These are phyloP conservation scores for Zelostemma sp. DNA, from an alignment of 1,140 invertebrate genomes.

Conservation along the genomic window DNA sequence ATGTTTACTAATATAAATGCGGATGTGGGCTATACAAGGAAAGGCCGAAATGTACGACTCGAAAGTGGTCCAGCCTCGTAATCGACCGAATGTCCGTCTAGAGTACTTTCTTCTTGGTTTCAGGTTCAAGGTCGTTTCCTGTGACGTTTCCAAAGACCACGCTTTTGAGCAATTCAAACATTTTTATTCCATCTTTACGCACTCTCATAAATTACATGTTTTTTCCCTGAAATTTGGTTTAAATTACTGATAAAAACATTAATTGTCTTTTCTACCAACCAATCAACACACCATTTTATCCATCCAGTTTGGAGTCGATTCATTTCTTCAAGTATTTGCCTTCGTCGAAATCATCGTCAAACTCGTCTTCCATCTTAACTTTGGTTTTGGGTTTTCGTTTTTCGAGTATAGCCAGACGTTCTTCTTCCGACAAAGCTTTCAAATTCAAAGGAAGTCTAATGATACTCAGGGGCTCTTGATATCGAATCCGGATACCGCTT, in stretches of 20 bases:
- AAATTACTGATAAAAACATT: too few species aligned
- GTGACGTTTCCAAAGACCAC: background rate
- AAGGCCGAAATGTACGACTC: constrained; percentile 27
- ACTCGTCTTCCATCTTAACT: constrained; percentile 78
- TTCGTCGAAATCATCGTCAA: constrained; percentile 84
- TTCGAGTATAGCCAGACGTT: constrained; percentile 76
- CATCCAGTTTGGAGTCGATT: too few species aligned
- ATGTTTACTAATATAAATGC: constrained; percentile 7
- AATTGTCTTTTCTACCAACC: too few species aligned
- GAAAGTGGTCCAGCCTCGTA: constrained; percentile 52
- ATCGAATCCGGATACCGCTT: constrained; percentile 83
- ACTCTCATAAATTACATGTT: background rate
- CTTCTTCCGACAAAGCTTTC: constrained; percentile 76
- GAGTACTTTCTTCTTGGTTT: constrained; percentile 44
- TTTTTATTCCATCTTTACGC: background rate
- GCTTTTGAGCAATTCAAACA: too few species aligned
- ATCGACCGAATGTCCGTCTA: constrained; percentile 25
- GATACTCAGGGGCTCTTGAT: constrained; percentile 86
- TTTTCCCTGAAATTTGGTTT: too few species aligned
- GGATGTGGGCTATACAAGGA: constrained; percentile 8
- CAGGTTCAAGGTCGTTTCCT: constrained; percentile 49
- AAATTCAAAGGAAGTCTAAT: constrained; percentile 88
- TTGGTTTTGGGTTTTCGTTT: constrained; percentile 82
- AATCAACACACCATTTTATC: too few species aligned
- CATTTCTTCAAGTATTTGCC: constrained; percentile 81